These are phyloP conservation scores for Hartigia nigra DNA, from an alignment of 2,888 invertebrate species.

Conservation along the genomic window DNA sequence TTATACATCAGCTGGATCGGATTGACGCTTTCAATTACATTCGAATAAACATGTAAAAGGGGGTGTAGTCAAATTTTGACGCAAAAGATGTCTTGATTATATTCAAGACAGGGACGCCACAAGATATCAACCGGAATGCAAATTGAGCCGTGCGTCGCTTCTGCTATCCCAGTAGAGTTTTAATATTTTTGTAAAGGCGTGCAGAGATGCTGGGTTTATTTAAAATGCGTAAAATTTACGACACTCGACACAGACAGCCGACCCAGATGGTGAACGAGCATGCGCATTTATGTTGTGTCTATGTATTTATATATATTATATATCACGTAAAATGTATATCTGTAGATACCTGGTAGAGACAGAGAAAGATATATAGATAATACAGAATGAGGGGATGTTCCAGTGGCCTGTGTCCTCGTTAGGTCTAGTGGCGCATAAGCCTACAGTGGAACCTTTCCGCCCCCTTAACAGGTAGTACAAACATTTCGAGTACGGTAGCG, in stretches of 20 bases:
- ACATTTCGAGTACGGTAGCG: conserved; percentile 38
- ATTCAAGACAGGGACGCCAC: background rate
- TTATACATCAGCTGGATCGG: background rate
- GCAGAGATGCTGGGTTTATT: conserved; percentile 30
- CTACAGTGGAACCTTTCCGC: conserved; percentile 25
- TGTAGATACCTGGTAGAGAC: conserved; percentile 4
- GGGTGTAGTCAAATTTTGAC: background rate
- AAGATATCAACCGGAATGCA: background rate
- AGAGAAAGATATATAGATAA: conserved; percentile 25
- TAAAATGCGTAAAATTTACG: conserved; percentile 42
- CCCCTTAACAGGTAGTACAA: conserved; percentile 41
- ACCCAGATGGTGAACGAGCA: conserved; percentile 32
- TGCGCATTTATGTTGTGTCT: no score
- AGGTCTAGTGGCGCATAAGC: conserved; percentile 37
- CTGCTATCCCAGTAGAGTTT: background rate
- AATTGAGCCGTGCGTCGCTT: background rate
- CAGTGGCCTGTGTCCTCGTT: conserved; percentile 48
- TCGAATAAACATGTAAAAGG: background rate
- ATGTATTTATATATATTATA: no score
- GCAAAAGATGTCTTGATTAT: background rate
- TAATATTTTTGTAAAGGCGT: background rate
- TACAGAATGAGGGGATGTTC: conserved; percentile 19
- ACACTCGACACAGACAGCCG: conserved; percentile 41
- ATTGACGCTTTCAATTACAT: background rate
- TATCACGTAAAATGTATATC: background rate